Conservation (phyloP, 2,113 vertebrate species). For the Agelaius phoeniceus region DNA sequence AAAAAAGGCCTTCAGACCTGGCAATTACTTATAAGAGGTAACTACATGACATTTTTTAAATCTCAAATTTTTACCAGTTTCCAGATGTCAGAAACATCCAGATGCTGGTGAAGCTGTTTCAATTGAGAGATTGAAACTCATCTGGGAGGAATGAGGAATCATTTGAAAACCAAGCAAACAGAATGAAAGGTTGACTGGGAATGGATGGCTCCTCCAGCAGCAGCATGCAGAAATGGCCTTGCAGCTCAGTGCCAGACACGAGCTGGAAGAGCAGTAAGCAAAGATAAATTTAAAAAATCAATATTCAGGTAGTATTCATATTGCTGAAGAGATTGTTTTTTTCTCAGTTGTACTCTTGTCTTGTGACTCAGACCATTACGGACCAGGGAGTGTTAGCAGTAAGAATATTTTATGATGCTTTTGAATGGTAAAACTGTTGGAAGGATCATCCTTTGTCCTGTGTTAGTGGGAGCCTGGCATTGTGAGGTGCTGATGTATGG, state of each 20-base stretch:
- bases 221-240: not conserved
- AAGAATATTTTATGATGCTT: not conserved
- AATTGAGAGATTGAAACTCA: not conserved
- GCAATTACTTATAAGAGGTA: not conserved
- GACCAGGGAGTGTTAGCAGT: not conserved
- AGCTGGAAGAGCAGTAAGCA: not conserved
- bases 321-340: not conserved
- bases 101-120: not conserved
- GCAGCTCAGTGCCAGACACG: not conserved
- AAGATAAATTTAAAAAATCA: not conserved
- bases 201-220: not conserved
- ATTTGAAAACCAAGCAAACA: not conserved
- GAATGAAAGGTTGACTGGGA: not conserved
- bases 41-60: not conserved
- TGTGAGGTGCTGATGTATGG: too few species aligned
- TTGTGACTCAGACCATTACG: not conserved
- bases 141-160: not conserved
- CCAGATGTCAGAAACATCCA: not conserved
- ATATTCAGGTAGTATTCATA: not conserved
- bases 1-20: not conserved
- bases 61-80: not conserved
- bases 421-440: not conserved
- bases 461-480: not conserved
- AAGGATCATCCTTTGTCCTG: not conserved
- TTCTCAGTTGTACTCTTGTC: not conserved